A percentile compares a stretch with the other conserved stretches of the same genome.
Conservation (phyloP, 2,797 vertebrate genomes). For the Phrynocephalus forsythii region DNA sequence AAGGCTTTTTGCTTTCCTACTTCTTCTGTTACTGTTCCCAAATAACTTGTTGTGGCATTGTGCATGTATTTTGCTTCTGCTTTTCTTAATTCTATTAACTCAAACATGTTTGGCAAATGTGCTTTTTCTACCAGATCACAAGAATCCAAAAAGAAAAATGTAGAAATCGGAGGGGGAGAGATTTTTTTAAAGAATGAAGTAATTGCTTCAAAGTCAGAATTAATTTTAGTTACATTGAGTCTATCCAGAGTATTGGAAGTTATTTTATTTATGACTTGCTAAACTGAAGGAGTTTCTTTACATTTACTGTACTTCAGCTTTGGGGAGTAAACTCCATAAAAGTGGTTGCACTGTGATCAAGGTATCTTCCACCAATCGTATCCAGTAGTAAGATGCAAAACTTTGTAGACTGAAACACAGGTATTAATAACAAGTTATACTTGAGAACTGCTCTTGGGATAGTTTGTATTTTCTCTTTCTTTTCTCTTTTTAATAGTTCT, state of each 20-base stretch:
- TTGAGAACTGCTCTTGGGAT: conserved; percentile 41
- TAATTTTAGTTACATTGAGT: conserved; percentile 56
- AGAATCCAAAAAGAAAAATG: conserved; percentile 30
- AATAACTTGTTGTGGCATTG: conserved; percentile 55
- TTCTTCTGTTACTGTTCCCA: conserved; percentile 59
- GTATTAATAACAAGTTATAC: conserved; percentile 53
- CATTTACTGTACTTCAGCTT: conserved; percentile 54
- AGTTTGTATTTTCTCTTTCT: conserved; percentile 41
- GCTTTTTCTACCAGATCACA: conserved; percentile 61
- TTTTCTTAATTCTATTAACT: conserved; percentile 56
- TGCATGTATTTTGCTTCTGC: conserved; percentile 63
- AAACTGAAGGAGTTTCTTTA: conserved; percentile 67
- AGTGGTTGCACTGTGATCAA: conserved; percentile 55
- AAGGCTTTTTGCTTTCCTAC: conserved; percentile 55
- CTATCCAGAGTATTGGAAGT: conserved; percentile 48
- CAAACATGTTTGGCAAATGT: conserved; percentile 64
- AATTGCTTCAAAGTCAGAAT: conserved; percentile 44
- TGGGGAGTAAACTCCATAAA: conserved; percentile 62
- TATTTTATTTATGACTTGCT: conserved; percentile 61
- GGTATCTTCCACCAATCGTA: conserved; percentile 58
- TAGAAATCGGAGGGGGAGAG: conserved; percentile 2
- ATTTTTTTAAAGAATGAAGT: conserved; percentile 27
- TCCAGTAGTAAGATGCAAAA: conserved; percentile 53
- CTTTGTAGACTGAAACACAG: conserved; percentile 57
- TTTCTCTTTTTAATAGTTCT: conserved; percentile 82